Conservation (phyloP, 1,140 invertebrate species). For the Bradynema listronoti region DNA sequence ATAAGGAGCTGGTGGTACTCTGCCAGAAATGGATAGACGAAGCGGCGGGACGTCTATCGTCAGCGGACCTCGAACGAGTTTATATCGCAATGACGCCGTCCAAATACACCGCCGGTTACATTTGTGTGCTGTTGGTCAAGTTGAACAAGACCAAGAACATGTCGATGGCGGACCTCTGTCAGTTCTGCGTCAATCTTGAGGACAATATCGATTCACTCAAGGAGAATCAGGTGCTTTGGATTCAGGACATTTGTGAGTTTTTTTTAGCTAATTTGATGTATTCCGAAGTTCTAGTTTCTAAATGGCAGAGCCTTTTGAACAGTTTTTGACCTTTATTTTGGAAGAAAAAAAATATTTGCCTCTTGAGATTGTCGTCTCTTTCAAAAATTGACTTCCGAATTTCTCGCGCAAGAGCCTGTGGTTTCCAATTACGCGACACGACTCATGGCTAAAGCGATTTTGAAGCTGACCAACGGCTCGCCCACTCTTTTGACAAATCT, state of each 20-base stretch:
- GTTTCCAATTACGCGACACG: slow-evolving; percentile 20
- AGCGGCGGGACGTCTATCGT: slow-evolving; percentile 14
- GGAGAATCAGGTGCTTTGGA: slow-evolving; percentile 20
- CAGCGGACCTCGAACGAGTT: slow-evolving; percentile 16
- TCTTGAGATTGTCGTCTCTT: slow-evolving; percentile 23
- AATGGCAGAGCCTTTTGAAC: neutral
- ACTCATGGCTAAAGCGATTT: slow-evolving; percentile 12
- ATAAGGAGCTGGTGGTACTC: slow-evolving; percentile 21
- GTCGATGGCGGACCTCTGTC: slow-evolving; percentile 15
- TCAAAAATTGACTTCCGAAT: slow-evolving; percentile 12
- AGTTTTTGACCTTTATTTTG: slow-evolving; percentile 7
- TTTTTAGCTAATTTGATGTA: slow-evolving; percentile 13
- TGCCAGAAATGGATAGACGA: slow-evolving; percentile 29
- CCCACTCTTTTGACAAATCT: slow-evolving; percentile 19
- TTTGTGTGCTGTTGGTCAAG: slow-evolving; percentile 22
- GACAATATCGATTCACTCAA: slow-evolving; percentile 14
- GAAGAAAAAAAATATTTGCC: neutral
- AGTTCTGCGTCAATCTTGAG: slow-evolving; percentile 16
- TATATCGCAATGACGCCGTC: slow-evolving; percentile 6
- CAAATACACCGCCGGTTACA: slow-evolving; percentile 14
- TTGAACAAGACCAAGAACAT: slow-evolving; percentile 19
- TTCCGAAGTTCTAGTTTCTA: neutral
- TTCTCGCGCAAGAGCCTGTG: slow-evolving; percentile 11
- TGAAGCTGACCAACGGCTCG: slow-evolving; percentile 10
- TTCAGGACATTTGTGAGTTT: slow-evolving; percentile 27